phyloP scores from a whole-genome alignment of 2,113 vertebrate species.

The Gnathochromis pfefferi region DNA sequence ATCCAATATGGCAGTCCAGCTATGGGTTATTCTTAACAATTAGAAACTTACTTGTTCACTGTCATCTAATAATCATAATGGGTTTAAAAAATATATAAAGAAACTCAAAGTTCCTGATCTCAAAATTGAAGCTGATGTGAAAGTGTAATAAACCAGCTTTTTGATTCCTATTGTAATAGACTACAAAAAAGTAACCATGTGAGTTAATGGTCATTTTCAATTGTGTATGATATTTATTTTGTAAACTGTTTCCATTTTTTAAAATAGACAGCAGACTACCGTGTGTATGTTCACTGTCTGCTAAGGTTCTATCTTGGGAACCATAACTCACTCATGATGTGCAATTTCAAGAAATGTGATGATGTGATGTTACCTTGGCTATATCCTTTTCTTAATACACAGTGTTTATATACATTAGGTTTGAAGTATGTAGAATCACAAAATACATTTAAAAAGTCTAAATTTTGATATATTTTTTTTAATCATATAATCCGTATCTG shows the following conservation, averaged over 20 bases:
- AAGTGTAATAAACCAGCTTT: not conserved
- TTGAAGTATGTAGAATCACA: not conserved
- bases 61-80: not conserved
- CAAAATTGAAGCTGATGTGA: not conserved
- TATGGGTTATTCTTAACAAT: not conserved
- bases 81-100: not conserved
- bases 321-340: not conserved
- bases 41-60: not conserved
- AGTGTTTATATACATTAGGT: not conserved
- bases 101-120: not conserved
- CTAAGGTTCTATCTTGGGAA: not conserved
- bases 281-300: not conserved
- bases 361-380: not conserved
- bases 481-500: not conserved
- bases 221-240: not conserved
- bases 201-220: not conserved
- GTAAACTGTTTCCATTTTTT: not conserved
- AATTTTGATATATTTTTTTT: not conserved
- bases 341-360: not conserved
- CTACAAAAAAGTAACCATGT: not conserved
- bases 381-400: not conserved
- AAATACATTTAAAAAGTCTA: not conserved
- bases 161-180: not conserved
- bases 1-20: not conserved
- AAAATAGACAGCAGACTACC: not conserved